These are phyloP conservation scores for Prenolepis imparis DNA, from an alignment of 2,888 invertebrate species.

Conservation along the genomic window DNA sequence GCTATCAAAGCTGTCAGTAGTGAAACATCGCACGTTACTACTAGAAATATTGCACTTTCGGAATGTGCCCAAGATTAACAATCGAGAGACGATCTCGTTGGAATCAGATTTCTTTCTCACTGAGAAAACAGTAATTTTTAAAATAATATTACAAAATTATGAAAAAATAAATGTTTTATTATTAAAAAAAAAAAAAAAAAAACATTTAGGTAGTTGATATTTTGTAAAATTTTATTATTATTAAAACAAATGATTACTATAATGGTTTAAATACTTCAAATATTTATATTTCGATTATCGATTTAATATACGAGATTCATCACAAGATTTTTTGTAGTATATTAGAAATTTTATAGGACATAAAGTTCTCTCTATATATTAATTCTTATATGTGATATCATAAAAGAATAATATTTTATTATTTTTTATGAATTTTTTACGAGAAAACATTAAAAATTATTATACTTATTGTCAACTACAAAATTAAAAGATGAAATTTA, in stretches of 20 bases:
- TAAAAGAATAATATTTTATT: background rate
- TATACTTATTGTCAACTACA: background rate
- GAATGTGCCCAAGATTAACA: background rate
- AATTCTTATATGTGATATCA: background rate
- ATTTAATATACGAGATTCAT: background rate
- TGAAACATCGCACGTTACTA: constrained; percentile 26
- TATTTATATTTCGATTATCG: background rate
- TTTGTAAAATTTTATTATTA: background rate
- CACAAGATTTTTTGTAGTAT: background rate
- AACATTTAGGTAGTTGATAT: background rate
- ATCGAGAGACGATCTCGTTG: constrained; percentile 15
- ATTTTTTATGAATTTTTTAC: background rate
- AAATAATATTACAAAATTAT: background rate
- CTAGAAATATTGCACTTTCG: constrained; percentile 16
- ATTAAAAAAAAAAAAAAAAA: background rate
- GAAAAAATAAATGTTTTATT: background rate
- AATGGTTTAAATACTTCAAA: background rate
- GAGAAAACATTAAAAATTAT: background rate
- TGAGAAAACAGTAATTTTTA: background rate
- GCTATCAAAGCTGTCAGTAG: background rate
- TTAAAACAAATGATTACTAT: constrained; percentile 7
- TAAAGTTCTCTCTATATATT: background rate
- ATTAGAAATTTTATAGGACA: background rate
- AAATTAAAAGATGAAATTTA: background rate
- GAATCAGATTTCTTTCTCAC: background rate